phyloP scores from a whole-genome alignment of 1,140 invertebrate genomes.

The Euglossa dilemma region DNA sequence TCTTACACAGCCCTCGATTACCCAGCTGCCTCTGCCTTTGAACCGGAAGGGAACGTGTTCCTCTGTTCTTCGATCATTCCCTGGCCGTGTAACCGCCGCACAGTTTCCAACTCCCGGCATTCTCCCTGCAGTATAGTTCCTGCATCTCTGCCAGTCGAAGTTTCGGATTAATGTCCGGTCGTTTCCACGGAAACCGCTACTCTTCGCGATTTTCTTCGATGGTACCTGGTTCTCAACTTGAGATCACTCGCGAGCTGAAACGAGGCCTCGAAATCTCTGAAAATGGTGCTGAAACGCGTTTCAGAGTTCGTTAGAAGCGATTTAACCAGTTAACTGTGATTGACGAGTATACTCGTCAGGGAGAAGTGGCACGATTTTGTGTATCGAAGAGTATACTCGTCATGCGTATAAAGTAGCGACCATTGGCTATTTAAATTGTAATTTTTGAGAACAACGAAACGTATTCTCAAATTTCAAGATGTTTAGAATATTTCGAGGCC shows the following conservation, averaged over 20 bases:
- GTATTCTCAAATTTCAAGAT: no score
- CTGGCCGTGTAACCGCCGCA: conserved; percentile 4
- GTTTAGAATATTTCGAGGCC: no score
- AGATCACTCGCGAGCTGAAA: background rate
- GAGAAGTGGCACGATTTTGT: no score
- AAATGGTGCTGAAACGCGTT: no score
- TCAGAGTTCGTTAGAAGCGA: no score
- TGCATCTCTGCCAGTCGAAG: conserved; percentile 8
- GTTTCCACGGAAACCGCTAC: background rate
- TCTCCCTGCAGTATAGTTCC: background rate
- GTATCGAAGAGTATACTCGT: no score
- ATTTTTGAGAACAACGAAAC: no score
- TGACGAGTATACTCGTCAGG: no score
- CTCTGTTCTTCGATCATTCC: conserved; percentile 30
- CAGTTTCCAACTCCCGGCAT: conserved; percentile 42
- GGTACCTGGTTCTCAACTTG: background rate
- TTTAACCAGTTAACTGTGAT: no score
- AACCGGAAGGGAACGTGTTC: conserved; percentile 11
- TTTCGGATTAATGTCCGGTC: conserved; percentile 39
- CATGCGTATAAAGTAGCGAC: no score
- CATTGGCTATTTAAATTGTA: no score
- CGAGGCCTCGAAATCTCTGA: no score
- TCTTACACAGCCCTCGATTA: conserved; percentile 36
- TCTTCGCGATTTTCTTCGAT: conserved; percentile 8
- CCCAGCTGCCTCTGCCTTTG: conserved; percentile 1